Evolutionary conservation across 2,888 invertebrate genomes (phyloP), one percentile per base, ranked within the genome.

Genomic region (Malacosoma neustria): DNA sequence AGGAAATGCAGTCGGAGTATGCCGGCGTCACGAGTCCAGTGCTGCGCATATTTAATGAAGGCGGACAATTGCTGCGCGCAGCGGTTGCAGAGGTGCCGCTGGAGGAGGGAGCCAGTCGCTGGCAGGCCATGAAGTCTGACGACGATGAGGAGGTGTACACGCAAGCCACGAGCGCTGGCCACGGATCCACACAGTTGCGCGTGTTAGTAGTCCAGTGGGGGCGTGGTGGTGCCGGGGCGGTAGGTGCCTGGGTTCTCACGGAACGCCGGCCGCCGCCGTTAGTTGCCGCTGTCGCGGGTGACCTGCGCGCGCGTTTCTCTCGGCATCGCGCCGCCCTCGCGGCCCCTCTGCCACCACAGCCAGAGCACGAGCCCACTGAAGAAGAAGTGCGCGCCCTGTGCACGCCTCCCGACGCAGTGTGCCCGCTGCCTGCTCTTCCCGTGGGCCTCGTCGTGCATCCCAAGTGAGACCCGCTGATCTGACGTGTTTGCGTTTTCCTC

Each of bases 1-100:
- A 79, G 80, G 72, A 71, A 46, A 60, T 64, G 22, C 59, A 71
- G 40, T 74, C 75, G 12, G 81, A 77, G 55, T 64, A 63, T 45
- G 56, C 67, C 1, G 80, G 79, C 3, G 79, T 81, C 35, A 59
- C 62, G 29, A 40, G 67, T 15, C 70, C 69, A 11, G 45, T 76
- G 35, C 56, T 79, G 14, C 64, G 71, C 29, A 49, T 81, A 29
- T 80, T 60, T 60, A 75, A 79, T 53, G 81, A 79, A 40, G 61
- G 58, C 29, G 62, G 65, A 2, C 62, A 63, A 33, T 47, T 77
- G 39, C 60, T 77, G 80, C 60, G 54, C 41, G 41, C 49, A n/a
- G 39, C 56, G 34, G 57, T 64, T 9, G 53, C 51, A 11, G 57
- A 47, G 5, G 51, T 40, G 34, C 46, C 56, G 30, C 39, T 37